These are phyloP conservation scores for Dufourea novaeangliae DNA, from an alignment of 1,140 invertebrate genomes.

Conservation along the genomic window DNA sequence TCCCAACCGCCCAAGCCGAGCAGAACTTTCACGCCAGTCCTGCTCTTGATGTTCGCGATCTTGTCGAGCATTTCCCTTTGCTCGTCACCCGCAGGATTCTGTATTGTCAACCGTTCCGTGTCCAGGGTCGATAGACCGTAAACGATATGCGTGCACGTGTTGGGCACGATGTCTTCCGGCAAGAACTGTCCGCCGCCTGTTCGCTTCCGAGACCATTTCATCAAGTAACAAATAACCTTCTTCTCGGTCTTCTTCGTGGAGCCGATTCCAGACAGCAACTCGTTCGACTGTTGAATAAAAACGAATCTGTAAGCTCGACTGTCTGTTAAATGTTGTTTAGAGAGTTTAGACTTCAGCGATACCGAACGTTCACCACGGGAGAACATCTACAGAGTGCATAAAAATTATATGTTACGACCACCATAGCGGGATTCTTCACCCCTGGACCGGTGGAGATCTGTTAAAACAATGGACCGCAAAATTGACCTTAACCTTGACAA, in stretches of 20 bases:
- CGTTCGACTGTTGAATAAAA: conserved; percentile 35
- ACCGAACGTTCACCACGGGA: too few relatives aligned
- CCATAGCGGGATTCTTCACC: too few relatives aligned
- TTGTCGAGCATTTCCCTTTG: conserved; percentile 83
- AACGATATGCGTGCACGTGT: conserved; percentile 92
- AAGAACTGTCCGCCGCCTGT: conserved; percentile 91
- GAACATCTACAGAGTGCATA: too few relatives aligned
- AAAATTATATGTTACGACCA: too few relatives aligned
- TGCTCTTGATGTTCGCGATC: conserved; percentile 79
- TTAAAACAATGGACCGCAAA: too few relatives aligned
- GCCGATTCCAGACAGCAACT: conserved; percentile 1
- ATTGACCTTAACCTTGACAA: too few relatives aligned
- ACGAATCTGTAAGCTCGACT: too few relatives aligned
- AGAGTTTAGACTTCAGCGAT: too few relatives aligned
- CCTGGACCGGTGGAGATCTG: too few relatives aligned
- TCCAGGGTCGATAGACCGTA: conserved; percentile 94
- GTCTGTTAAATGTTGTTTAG: too few relatives aligned
- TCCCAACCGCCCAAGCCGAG: conserved; percentile 94
- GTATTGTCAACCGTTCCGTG: conserved; percentile 87
- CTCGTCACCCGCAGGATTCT: conserved; percentile 91
- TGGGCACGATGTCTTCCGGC: conserved; percentile 90
- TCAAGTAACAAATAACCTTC: conserved; percentile 92
- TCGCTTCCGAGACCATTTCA: conserved; percentile 93
- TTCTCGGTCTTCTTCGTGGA: conserved; percentile 63
- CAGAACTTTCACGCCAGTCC: conserved; percentile 85